Base-by-base conservation (phyloP, 2,113 vertebrate species). In the Toxotes chatareus region DNA sequence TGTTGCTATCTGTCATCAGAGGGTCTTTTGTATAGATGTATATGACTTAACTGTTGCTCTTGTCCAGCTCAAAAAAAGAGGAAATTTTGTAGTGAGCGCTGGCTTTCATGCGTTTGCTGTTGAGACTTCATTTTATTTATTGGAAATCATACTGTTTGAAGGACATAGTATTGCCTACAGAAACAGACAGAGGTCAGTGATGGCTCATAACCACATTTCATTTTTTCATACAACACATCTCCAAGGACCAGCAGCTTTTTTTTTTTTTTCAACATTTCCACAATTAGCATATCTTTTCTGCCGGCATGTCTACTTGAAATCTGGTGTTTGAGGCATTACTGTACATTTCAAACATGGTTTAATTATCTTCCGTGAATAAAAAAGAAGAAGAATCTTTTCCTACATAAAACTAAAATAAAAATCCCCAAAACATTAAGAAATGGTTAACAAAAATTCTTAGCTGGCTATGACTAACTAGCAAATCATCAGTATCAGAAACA, bases 401-500 rank as follows among this genome's bases (percentile, higher is more conserved):
- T 64, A 32, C 21, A 55, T 34, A 65, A 55, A 70, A 76, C 19
- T 5, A n/a, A 55, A 70, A 47, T 19, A 23, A 56, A 40, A 38
- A 67, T 9, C 19, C 59, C 1, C 8, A 5, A 42, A 75, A 40
- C 13, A 78, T 49, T 2, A 46, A 63, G n/a, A 64, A 74, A 69
- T 4, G 5, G 27, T 63, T 83, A 78, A 87, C 31, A 5, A 76
- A 87, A 79, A 46, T 64, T 69, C 32, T 44, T 31, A 7, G 42
- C 46, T 42, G 40, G 31, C 70, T 56, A 1, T 76, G 73, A 85
- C 61, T 66, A 51, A 76, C 55, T 27, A 40, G 70, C 40, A 70
- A 79, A 85, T 73, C 49, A 85, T 68, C 79, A 27, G 79, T 17
- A 60, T 64, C 40, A 53, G 46, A 62, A n/a, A 38, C 36, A 53